Evolutionary conservation across 2,888 invertebrate species (phyloP).

Genomic region (Syrista parreyssii): DNA sequence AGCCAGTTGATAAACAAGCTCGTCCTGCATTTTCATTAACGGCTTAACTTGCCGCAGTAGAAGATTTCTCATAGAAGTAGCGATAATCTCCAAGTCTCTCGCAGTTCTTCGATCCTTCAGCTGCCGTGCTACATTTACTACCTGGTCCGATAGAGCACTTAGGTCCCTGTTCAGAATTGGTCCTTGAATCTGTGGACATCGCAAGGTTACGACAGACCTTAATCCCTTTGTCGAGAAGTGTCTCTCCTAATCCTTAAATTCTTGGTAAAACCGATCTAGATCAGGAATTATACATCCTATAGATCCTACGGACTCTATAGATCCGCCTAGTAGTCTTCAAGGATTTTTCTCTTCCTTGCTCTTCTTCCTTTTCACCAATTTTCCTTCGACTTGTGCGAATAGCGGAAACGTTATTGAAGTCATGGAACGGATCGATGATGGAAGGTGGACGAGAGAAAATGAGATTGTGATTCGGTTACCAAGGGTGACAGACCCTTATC

Average conservation of each 20-base stretch:
- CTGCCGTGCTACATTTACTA: slow-evolving; percentile 75
- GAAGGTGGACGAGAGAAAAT: background rate
- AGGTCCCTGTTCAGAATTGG: slow-evolving; percentile 74
- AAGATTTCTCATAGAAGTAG: slow-evolving; percentile 74
- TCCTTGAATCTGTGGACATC: slow-evolving; percentile 70
- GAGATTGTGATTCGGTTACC: background rate
- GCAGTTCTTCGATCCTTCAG: slow-evolving; percentile 78
- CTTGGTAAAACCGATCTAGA: background rate
- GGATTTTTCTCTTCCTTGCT: background rate
- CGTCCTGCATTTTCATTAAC: slow-evolving; percentile 76
- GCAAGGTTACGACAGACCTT: slow-evolving; percentile 34
- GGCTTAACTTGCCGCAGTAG: slow-evolving; percentile 75
- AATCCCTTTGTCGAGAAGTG: slow-evolving; percentile 14
- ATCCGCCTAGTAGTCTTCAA: background rate
- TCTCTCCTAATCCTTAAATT: background rate
- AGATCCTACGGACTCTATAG: background rate
- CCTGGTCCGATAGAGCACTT: slow-evolving; percentile 74
- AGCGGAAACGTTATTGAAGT: background rate
- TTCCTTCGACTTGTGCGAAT: background rate
- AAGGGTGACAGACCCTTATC: slow-evolving; percentile 2
- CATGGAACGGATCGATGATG: background rate
- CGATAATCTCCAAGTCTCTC: slow-evolving; percentile 79
- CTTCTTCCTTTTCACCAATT: background rate
- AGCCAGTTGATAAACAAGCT: slow-evolving; percentile 81
- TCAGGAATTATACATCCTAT: background rate